These are phyloP conservation scores for Rhinichthys klamathensis DNA, from an alignment of 2,113 vertebrate species.

Conservation along the genomic window DNA sequence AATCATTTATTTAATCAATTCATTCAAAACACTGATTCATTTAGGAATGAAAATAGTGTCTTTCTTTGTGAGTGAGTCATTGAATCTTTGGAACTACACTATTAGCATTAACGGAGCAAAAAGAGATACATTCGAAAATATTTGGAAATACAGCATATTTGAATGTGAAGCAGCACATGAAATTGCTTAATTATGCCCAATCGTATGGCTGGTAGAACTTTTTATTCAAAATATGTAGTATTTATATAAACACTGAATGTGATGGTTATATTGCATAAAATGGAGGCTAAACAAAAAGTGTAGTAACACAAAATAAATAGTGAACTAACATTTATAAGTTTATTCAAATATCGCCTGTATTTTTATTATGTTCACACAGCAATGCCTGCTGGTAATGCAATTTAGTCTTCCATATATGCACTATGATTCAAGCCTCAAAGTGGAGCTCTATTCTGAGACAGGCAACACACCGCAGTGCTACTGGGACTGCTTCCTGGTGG, in stretches of 20 bases:
- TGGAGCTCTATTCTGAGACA: slow-evolving; percentile 15
- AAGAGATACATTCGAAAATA: too few relatives aligned
- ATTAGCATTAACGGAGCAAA: neutral
- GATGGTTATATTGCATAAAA: neutral
- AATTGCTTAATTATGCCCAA: neutral
- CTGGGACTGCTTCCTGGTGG: slow-evolving; percentile 53
- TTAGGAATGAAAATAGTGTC: neutral
- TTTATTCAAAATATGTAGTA: neutral
- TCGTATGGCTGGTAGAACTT: neutral
- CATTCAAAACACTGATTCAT: neutral
- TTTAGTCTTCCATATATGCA: slow-evolving; percentile 36
- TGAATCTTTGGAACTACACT: neutral
- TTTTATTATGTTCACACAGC: slow-evolving; percentile 40
- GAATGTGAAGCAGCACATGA: too few relatives aligned
- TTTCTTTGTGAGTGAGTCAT: neutral
- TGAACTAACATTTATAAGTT: neutral
- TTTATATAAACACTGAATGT: neutral
- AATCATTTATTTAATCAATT: neutral
- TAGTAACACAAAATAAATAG: neutral
- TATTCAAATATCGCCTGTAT: slow-evolving; percentile 3
- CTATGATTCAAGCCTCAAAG: slow-evolving; percentile 25
- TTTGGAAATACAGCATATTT: too few relatives aligned
- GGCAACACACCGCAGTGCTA: slow-evolving; percentile 28
- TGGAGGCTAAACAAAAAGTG: neutral
- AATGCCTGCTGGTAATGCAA: slow-evolving; percentile 6